Base-by-base conservation (phyloP, 2,888 invertebrate genomes). In the Drosophila fungiperda region DNA sequence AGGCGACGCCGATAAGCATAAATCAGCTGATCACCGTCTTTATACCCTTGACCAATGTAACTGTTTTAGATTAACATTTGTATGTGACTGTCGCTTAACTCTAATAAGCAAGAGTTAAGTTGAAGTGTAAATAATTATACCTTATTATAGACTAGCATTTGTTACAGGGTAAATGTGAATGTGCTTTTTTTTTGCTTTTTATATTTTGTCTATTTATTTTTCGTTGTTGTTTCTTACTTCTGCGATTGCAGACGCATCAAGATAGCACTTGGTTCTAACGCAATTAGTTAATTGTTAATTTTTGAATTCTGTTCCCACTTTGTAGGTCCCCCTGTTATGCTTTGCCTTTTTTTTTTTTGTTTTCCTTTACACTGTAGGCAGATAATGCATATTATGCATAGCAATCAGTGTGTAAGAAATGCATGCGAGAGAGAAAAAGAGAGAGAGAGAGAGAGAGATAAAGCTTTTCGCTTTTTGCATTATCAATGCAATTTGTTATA, bases 211-310 rank as follows among this genome's bases (percentile, higher is more conserved):
- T 36, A 17, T 36, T 35, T 52, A n/a, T 20, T 20, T 54, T 23
- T 54, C 45, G 45, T 3, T 3, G 11, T 35, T 35, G 54, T 54
- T 26, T 36, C 42, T 26, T 57, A 5, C 2, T 38, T 38, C 33
- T 40, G 38, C 48, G 42, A 52, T 78, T 78, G 74, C 48, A 45
- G 26, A 69, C 60, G 50, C 49, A 49, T 74, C 58, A 45, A 68
- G 69, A 76, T 76, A 78, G 36, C 62, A 50, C 9, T 57, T 58
- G 36, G 12, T 33, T 65, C 64, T 69, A 78, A 45, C 45, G 54
- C 71, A 75, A 71, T 79, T 77, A 77, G 63, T 63, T 71, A 75
- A 77, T 75, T 75, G 66, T 65, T 64, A 20, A 32, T 35, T 32
- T 61, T 54, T 40, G 1, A 58, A 35, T 33, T 49, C 11, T 52